phyloP scores from a whole-genome alignment of 2,113 vertebrate genomes.

The Mus pahari region DNA sequence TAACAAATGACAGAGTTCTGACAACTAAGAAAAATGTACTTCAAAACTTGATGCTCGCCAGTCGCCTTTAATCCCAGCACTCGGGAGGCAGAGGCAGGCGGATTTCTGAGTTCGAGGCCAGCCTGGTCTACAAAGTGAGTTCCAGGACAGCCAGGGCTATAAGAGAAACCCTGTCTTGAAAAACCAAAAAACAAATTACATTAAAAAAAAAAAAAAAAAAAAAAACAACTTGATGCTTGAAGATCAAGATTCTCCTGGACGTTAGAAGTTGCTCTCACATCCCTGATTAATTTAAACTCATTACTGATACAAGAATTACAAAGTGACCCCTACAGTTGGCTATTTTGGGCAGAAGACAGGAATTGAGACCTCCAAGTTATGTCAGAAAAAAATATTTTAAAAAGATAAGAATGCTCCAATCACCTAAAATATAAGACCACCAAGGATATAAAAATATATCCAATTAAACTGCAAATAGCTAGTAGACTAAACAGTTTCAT shows the following conservation, averaged over 20 bases:
- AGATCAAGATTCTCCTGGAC: slow-evolving; percentile 61
- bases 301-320: slow-evolving; percentile 60
- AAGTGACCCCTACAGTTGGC: slow-evolving; percentile 47
- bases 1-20: slow-evolving; percentile 41
- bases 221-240: slow-evolving; percentile 59
- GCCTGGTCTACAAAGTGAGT: too few species aligned
- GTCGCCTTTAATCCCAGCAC: too few species aligned
- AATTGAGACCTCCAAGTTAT: slow-evolving; percentile 67
- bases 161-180: too few species aligned
- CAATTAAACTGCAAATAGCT: slow-evolving; percentile 56
- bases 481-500: slow-evolving; percentile 55
- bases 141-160: too few species aligned
- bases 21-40: slow-evolving; percentile 53
- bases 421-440: slow-evolving; percentile 57
- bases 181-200: too few species aligned
- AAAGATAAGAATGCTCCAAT: slow-evolving; percentile 52
- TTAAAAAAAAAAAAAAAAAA: too few species aligned
- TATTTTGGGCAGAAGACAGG: slow-evolving; percentile 55
- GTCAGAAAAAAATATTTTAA: slow-evolving; percentile 47
- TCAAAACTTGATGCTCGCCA: slow-evolving; percentile 62
- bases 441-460: slow-evolving; percentile 50
- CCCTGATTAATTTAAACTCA: slow-evolving; percentile 46
- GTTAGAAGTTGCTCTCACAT: slow-evolving; percentile 58
- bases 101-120: too few species aligned
- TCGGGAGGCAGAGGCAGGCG: too few species aligned